Conservation (phyloP, 2,113 vertebrate species). For the Eurypyga helias region DNA sequence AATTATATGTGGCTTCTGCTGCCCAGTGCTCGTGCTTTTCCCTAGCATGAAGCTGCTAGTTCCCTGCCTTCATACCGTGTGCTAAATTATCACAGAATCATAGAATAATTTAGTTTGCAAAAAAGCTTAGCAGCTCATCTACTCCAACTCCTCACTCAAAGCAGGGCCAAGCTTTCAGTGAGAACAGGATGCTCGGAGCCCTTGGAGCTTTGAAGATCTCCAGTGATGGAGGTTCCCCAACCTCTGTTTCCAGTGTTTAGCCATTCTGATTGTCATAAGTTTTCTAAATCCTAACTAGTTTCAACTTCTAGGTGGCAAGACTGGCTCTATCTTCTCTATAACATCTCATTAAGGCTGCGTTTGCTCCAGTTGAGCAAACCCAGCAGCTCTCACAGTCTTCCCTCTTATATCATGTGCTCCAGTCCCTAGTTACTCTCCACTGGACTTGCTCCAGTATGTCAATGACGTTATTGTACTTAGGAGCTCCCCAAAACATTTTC, state of each 20-base stretch:
- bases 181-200: neutral
- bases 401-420: neutral
- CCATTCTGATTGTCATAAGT: neutral
- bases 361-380: neutral
- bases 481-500: neutral
- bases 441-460: neutral
- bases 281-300: neutral
- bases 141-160: neutral
- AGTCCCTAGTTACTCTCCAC: neutral
- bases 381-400: neutral
- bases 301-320: neutral
- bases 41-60: neutral
- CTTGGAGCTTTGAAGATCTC: neutral
- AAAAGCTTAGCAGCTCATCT: neutral
- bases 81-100: neutral
- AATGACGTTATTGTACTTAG: neutral
- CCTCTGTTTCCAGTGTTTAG: neutral
- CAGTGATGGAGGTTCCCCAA: neutral
- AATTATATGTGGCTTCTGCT: conserved; percentile 10
- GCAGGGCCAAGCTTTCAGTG: neutral
- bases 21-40: neutral
- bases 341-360: neutral
- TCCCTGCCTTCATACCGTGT: neutral
- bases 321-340: neutral
- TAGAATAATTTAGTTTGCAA: neutral